Evolutionary conservation across 2,113 vertebrate genomes (phyloP).

Genomic region (Trogon surrucura): DNA sequence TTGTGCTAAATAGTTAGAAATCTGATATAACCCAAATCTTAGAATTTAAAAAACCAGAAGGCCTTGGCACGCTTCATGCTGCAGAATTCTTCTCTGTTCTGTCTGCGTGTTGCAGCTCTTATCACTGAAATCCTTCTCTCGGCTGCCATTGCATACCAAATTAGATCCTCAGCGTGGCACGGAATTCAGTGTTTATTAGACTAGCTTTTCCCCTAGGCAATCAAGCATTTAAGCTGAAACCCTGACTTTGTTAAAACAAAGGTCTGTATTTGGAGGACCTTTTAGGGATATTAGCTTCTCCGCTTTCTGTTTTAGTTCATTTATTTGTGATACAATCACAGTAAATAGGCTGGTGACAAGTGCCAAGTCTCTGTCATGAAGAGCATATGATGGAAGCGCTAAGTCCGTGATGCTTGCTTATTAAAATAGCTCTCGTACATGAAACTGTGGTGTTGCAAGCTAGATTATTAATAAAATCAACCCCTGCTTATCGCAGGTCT

Average conservation of each 20-base stretch:
- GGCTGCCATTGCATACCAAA: background rate
- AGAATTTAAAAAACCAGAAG: background rate
- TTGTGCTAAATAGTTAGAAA: background rate
- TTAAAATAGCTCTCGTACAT: background rate
- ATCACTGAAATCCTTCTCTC: background rate
- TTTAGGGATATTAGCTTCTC: background rate
- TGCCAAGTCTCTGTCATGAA: conserved; percentile 1
- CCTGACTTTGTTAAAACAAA: background rate
- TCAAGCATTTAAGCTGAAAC: background rate
- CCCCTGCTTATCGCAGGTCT: background rate
- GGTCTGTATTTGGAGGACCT: background rate
- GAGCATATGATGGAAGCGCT: background rate
- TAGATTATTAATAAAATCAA: background rate
- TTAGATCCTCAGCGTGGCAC: background rate
- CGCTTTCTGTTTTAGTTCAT: background rate
- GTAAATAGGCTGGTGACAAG: background rate
- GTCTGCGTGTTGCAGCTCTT: background rate
- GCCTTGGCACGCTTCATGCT: background rate
- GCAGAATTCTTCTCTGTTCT: background rate
- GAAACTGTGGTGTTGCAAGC: background rate
- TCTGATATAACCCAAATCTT: background rate
- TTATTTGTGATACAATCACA: background rate
- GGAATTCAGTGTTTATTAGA: background rate
- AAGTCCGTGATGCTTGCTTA: background rate
- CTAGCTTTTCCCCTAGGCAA: background rate